Evolutionary conservation across 2,797 vertebrate species (phyloP).

Genomic region (Pitangus sulphuratus): DNA sequence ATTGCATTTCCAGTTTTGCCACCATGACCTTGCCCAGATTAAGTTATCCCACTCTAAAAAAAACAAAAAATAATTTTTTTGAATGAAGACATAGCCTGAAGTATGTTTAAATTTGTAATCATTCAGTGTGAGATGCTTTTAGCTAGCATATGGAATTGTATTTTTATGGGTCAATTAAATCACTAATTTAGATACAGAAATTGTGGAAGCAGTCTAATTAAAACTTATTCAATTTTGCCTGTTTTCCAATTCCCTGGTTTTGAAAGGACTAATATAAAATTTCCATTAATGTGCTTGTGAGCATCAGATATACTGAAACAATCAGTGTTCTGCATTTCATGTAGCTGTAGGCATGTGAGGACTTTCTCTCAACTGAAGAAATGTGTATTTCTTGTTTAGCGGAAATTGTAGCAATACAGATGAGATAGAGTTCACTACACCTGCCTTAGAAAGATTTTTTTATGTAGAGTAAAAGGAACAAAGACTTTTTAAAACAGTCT

Average conservation of each 20-base stretch:
- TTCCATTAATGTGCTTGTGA: neutral
- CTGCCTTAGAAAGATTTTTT: neutral
- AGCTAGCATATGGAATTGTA: neutral
- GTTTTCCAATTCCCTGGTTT: neutral
- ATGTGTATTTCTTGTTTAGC: neutral
- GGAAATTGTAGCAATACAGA: neutral
- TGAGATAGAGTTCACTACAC: neutral
- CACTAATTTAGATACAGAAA: neutral
- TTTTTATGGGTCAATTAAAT: neutral
- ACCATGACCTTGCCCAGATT: neutral
- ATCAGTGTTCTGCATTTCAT: neutral
- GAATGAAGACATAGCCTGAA: neutral
- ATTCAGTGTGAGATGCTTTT: neutral
- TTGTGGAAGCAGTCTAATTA: neutral
- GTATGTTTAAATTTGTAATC: neutral
- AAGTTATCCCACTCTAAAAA: neutral
- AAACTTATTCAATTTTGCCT: neutral
- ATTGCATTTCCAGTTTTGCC: neutral
- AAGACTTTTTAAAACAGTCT: neutral
- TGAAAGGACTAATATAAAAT: neutral
- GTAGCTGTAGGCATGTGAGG: neutral
- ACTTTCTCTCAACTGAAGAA: neutral
- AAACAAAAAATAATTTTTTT: neutral
- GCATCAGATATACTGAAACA: neutral
- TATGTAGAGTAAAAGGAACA: neutral